Evolutionary conservation across 1,140 invertebrate genomes (phyloP), one percentile per base, ranked within the genome.

Genomic region (Venturia canescens): DNA sequence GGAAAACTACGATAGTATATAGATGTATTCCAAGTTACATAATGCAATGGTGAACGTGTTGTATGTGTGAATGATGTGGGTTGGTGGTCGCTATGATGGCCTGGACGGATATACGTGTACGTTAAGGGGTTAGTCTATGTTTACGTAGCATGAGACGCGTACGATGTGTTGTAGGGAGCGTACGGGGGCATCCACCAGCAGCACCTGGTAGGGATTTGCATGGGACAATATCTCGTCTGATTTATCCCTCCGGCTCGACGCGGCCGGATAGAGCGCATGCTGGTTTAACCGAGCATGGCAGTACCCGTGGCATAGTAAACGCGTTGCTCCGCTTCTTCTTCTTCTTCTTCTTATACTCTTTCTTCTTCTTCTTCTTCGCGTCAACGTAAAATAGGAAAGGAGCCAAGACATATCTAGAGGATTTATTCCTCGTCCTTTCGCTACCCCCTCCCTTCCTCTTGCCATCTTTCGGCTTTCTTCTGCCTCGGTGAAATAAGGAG

Each of bases 201-300:
- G 80, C 69, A 81, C 77, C 80, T 80, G 82, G 57, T 76, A 70
- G 50, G 86, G 83, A 88, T 88, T 89, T 88, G 80, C 87, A 84
- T 84, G 83, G 82, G 84, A 88, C 87, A 86, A 88, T 87, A 88
- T 89, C 85, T 86, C 80, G 83, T 84, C 86, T 86, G 83, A 89
- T 87, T 86, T 88, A 89, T 88, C 76, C 83, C 85, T 67, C 75
- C 69, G 38, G 76, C 82, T 66, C 53, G 75, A 34, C 79, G 38
- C 44, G 31, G 74, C 15, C 11, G 72, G 50, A 63, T 27, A 66
- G 63, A 76, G 74, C 26, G 72, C 50, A 75, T 57, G 72, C 48
- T 57, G 72, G 72, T 26, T 44, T 75, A 38, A 50, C 26, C 26
- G 23, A 34, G 72, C 29, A 75, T 72, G 70, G 70, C 70, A 23